Evolutionary conservation across 2,113 vertebrate genomes (phyloP), one percentile per base, ranked within the genome.

Genomic region (Anarhynchus alexandrinus): DNA sequence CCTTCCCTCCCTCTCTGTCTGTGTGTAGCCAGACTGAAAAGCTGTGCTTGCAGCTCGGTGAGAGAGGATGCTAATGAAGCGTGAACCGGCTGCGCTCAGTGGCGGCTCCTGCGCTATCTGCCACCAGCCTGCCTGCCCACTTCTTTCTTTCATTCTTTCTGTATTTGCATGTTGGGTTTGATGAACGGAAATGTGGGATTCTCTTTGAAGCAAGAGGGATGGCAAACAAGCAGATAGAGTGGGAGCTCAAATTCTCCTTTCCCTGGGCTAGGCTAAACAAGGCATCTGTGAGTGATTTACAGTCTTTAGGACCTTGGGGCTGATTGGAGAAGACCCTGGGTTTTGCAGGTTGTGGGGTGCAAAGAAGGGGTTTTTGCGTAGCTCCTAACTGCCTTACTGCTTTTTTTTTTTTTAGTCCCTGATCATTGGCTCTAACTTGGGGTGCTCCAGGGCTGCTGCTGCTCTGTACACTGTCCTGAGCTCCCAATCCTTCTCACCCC

Each of bases 31-130:
- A 93, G 95, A 30, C 86, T 96, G 96, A 96, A 62, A 65, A 93
- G 88, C 97, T 95, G 85, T 11, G 67, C 92, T 92, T n/a, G 45
- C 93, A 93, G 95, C 94, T 96, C 79, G 95, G 91, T 49, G 95
- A 95, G 87, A 71, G 80, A 69, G 89, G 94, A 96, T 90, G 94
- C 92, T 96, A 97, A 98, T 96, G 97, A 97, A 97, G 92, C 72
- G 3, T 92, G 95, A 97, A 92, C 94, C 2, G 94, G 92, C 97
- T 96, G 94, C 34, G 72, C 94, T 93, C 85, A n/a, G 96, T 70
- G 94, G 86, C 29, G 34, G 93, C 96, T 97, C 94, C 96, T 0
- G 52, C 65, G 97, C 96, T 94, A 49, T 85, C 82, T 9, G 96
- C 97, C 97, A 94, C 94, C 91, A 81, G 84, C 95, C 91, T 62